Evolutionary conservation across 2,113 vertebrate species (phyloP), one percentile per base, ranked within the genome.

Genomic region (Psophia crepitans): DNA sequence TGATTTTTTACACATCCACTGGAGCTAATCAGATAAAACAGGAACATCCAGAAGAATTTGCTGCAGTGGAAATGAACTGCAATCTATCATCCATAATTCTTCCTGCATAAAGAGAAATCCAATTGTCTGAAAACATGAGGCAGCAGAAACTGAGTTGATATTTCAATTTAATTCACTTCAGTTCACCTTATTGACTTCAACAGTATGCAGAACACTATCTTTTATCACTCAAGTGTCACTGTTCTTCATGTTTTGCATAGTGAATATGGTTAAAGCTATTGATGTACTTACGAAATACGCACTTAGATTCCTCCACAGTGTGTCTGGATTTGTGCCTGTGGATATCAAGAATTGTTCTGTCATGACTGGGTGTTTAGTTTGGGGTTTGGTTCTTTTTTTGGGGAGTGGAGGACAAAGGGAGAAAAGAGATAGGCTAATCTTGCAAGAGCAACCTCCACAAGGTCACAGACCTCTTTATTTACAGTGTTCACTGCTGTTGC

Each of bases 81-180:
- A 61, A 56, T 86, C 19, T 75, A 48, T 93, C 69, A 92, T 68
- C 43, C 26, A 14, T 88, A 84, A 89, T 93, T 90, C 53, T 87
- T 61, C 64, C 61, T 71, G 24, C 24, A 87, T 82, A 71, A 90
- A 93, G 77, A 90, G 76, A 84, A 94, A 95, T 92, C 60, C 56
- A 92, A 68, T 87, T 93, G 76, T 77, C 89, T 96, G 73, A 93
- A 96, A 96, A 92, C 60, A 93, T 58, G 64, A 96, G 83, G 51
- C 76, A 94, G 90, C 71, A 85, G 63, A 78, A 95, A 63, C 28
- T 70, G 63, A 96, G 54, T 33, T 92, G 46, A 64, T 90, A 94
- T 93, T 94, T 96, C 84, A 78, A 56, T 71, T 96, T 95, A 92
- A 94, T 87, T 89, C 64, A 51, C 79, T 93, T 86, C 85, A 74